Evolutionary conservation across 2,888 invertebrate genomes (phyloP).

Genomic region (Taenaris catops): DNA sequence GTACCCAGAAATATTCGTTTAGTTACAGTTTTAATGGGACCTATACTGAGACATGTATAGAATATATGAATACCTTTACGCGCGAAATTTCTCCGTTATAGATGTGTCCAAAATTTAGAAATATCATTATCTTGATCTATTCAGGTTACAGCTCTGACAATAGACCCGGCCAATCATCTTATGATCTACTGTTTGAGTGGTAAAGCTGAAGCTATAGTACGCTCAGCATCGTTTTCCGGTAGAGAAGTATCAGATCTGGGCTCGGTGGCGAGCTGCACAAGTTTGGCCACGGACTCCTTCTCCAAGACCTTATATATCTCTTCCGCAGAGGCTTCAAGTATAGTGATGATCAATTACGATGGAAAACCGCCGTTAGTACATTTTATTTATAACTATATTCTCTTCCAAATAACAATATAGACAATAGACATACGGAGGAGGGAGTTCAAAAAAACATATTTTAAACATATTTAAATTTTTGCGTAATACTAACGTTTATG

Average conservation of each 20-base stretch:
- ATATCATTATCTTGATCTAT: neutral
- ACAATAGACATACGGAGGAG: too few relatives aligned
- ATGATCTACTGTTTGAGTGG: constrained; percentile 80
- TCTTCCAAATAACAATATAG: too few relatives aligned
- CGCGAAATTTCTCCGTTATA: too few relatives aligned
- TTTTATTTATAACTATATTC: too few relatives aligned
- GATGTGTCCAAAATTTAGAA: too few relatives aligned
- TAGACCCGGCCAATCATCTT: constrained; percentile 81
- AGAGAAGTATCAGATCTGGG: constrained; percentile 54
- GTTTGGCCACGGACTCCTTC: constrained; percentile 72
- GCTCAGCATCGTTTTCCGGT: constrained; percentile 77
- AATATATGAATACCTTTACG: too few relatives aligned
- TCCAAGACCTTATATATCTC: constrained; percentile 85
- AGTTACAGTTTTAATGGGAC: too few relatives aligned
- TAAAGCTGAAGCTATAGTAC: constrained; percentile 66
- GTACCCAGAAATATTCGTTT: too few relatives aligned
- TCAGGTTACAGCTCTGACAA: constrained; percentile 23
- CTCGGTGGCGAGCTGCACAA: constrained; percentile 49
- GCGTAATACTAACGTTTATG: too few relatives aligned
- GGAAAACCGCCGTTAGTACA: constrained; percentile 45
- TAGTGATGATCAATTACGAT: constrained; percentile 60
- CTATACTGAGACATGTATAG: too few relatives aligned
- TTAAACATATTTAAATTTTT: too few relatives aligned
- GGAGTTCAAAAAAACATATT: too few relatives aligned
- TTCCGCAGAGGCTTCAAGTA: constrained; percentile 74